Evolutionary conservation across 2,888 invertebrate species (phyloP).

Genomic region (Blera fallax): DNA sequence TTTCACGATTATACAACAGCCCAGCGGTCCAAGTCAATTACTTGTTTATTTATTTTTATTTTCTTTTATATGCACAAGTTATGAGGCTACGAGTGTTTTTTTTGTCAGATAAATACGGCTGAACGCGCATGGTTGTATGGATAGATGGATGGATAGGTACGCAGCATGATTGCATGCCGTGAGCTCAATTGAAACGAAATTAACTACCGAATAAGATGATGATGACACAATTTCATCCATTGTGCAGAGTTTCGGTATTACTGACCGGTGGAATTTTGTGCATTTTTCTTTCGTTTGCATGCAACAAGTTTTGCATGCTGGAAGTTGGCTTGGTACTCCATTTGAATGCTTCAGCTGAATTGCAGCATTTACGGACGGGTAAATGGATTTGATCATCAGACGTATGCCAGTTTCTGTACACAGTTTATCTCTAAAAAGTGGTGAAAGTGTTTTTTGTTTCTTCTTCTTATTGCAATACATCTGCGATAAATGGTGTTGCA

Average conservation of each 20-base stretch:
- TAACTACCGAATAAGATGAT: constrained; percentile 23
- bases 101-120: constrained; percentile 6
- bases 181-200: constrained; percentile 30
- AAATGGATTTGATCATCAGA: background rate
- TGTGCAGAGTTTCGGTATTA: background rate
- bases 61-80: constrained; percentile 13
- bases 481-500: constrained; percentile 3
- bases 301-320: background rate
- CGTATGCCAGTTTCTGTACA: background rate
- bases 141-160: background rate
- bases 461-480: background rate
- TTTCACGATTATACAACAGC: constrained; percentile 48
- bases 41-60: constrained; percentile 3
- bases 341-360: background rate
- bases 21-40: constrained; percentile 28
- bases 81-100: constrained; percentile 22
- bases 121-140: background rate
- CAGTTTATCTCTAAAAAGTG: background rate
- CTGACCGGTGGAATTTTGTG: constrained; percentile 18
- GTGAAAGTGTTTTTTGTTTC: constrained; percentile 28
- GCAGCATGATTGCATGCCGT: constrained; percentile 13
- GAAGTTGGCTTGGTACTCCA: background rate
- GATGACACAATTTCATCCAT: constrained; percentile 50
- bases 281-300: background rate
- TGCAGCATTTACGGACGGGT: no score